Evolutionary conservation across 1,140 invertebrate species (phyloP).

Genomic region (Drosophila albomicans): DNA sequence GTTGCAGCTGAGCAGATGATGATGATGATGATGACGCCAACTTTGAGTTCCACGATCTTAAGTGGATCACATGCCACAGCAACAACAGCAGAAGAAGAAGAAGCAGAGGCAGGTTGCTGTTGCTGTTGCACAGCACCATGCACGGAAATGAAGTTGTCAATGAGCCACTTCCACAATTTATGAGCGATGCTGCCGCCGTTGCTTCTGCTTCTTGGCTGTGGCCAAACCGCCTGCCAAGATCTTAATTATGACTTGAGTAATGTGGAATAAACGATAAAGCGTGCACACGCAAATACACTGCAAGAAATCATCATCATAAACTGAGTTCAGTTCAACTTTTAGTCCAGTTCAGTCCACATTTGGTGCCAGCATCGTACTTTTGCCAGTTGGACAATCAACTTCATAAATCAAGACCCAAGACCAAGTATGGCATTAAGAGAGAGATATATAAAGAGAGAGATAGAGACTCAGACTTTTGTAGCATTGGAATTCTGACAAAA

Average conservation of each 20-base stretch:
- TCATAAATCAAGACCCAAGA: constrained; percentile 66
- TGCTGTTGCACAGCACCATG: constrained; percentile 59
- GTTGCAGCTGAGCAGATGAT: constrained; percentile 45
- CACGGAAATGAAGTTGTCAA: constrained; percentile 83
- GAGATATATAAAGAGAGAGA: not conserved
- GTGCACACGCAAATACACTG: constrained; percentile 80
- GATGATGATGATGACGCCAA: constrained; percentile 36
- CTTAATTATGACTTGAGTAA: constrained; percentile 83
- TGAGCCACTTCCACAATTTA: constrained; percentile 83
- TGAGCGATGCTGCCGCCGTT: constrained; percentile 65
- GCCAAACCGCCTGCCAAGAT: constrained; percentile 73
- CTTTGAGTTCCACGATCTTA: constrained; percentile 47
- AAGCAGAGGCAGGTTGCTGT: constrained; percentile 23
- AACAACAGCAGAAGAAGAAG: constrained; percentile 26
- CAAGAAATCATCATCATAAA: constrained; percentile 34
- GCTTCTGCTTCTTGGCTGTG: constrained; percentile 10
- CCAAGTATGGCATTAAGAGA: constrained; percentile 18
- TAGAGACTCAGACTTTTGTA: not conserved
- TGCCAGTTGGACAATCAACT: constrained; percentile 63
- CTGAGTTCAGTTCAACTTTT: not conserved
- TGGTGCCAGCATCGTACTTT: constrained; percentile 29
- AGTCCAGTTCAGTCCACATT: constrained; percentile 10
- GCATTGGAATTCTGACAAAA: not conserved
- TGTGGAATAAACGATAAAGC: constrained; percentile 82
- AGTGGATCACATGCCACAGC: constrained; percentile 61